Conservation (phyloP, 2,113 vertebrate genomes). For the Uria lomvia region DNA sequence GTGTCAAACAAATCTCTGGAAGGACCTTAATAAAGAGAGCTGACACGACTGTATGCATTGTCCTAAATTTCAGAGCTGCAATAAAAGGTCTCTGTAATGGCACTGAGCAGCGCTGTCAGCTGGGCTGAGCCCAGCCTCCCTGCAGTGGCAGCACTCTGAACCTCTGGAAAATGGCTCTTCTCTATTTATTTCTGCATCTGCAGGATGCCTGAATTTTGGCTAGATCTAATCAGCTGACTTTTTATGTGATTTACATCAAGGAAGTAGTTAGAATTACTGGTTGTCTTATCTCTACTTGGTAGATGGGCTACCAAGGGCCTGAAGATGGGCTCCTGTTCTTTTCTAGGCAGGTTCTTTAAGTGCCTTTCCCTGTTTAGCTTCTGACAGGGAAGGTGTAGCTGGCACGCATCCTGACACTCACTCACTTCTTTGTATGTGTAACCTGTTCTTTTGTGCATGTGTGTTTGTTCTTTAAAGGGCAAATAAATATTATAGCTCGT, state of each 20-base stretch:
- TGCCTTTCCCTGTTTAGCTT: not conserved
- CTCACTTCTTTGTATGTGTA: rapidly evolving
- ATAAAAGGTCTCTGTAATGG: not conserved
- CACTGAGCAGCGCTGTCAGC: not conserved
- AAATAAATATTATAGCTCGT: not conserved
- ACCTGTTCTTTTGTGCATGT: not conserved
- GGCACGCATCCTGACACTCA: rapidly evolving
- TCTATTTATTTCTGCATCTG: not conserved
- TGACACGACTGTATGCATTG: not conserved
- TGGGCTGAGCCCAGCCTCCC: not conserved
- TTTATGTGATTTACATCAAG: not conserved
- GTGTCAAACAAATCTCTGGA: slow-evolving; percentile 2
- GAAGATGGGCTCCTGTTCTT: not conserved
- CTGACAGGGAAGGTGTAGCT: not conserved
- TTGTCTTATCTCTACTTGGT: not conserved
- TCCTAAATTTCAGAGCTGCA: slow-evolving; percentile 16
- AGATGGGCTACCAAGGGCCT: not conserved
- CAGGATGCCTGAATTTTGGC: not conserved
- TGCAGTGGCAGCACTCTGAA: not conserved
- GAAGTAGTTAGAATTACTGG: not conserved
- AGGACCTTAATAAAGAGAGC: slow-evolving; percentile 13
- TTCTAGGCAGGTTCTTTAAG: not conserved
- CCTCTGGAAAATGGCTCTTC: not conserved
- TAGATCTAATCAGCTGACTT: not conserved
- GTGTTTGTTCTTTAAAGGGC: not conserved